Percentiles rank a stretch among this genome's conserved stretches.
phyloP scores from a whole-genome alignment of 2,888 invertebrate genomes.

The Malthinus flaveolus region DNA sequence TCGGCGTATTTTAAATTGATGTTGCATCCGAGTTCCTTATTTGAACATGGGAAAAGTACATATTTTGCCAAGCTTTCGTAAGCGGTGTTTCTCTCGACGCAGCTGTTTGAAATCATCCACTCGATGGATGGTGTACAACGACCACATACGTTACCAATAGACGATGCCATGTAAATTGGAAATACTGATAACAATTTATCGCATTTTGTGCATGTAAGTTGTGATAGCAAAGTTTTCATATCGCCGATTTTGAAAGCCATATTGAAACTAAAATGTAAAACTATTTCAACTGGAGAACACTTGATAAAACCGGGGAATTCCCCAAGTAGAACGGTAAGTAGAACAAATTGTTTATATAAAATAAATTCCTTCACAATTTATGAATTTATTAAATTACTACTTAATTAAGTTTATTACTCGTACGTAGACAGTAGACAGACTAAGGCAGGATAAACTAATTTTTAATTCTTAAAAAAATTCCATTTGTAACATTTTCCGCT shows the following conservation, averaged over 20 bases:
- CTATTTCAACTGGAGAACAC: no score
- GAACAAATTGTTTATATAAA: no score
- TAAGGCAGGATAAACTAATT: no score
- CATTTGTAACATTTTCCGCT: no score
- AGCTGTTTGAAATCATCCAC: conserved; percentile 18
- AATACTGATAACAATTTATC: conserved; percentile 14
- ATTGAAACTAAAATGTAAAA: not conserved
- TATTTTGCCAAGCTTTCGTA: conserved; percentile 27
- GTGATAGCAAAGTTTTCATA: not conserved
- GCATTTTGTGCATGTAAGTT: conserved; percentile 13
- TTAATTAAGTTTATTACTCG: no score
- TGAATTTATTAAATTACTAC: no score
- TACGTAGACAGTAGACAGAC: no score
- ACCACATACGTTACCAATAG: conserved; percentile 16
- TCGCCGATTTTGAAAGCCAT: conserved; percentile 5
- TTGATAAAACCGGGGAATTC: no score
- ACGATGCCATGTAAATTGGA: conserved; percentile 13
- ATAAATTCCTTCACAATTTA: no score
- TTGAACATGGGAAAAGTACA: conserved; percentile 39
- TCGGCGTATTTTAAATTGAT: conserved; percentile 33
- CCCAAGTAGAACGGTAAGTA: no score
- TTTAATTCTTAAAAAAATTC: no score
- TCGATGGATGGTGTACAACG: conserved; percentile 3
- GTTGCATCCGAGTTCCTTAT: conserved; percentile 38
- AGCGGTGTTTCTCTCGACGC: conserved; percentile 10